A percentile compares a stretch with the other conserved stretches of the same genome.
Conservation (phyloP, 2,888 invertebrate species). For the Monopis laevigella region DNA sequence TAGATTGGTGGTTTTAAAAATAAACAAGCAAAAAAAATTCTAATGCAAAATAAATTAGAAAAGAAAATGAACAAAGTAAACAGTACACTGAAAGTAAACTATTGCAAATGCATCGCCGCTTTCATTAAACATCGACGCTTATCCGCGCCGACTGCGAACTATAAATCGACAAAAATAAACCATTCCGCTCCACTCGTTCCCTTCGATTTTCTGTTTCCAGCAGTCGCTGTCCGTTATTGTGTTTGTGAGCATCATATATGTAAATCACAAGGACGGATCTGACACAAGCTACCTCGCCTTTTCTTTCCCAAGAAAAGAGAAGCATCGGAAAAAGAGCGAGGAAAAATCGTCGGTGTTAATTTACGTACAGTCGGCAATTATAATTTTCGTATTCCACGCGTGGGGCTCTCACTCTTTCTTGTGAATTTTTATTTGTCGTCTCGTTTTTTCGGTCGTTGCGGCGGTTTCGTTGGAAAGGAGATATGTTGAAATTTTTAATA, state of each 20-base stretch:
- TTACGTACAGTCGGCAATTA: slow-evolving; percentile 66
- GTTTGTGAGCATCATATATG: slow-evolving; percentile 57
- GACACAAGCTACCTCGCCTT: slow-evolving; percentile 21
- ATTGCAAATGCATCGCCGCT: slow-evolving; percentile 8
- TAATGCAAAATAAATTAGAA: too few species aligned
- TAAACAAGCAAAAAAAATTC: too few species aligned
- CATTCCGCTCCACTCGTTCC: slow-evolving; percentile 42
- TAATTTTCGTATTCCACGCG: slow-evolving; percentile 56
- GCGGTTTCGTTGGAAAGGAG: slow-evolving; percentile 33
- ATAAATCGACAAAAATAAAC: slow-evolving; percentile 32
- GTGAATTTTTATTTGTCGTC: slow-evolving; percentile 49
- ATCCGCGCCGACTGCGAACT: slow-evolving; percentile 8
- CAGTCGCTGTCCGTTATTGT: slow-evolving; percentile 50
- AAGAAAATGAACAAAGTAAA: too few species aligned
- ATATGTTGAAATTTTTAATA: slow-evolving; percentile 66
- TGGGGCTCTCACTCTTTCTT: slow-evolving; percentile 49
- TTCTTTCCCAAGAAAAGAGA: slow-evolving; percentile 13
- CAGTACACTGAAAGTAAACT: slow-evolving; percentile 4
- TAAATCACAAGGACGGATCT: slow-evolving; percentile 43
- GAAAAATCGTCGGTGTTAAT: slow-evolving; percentile 60
- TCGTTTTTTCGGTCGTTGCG: slow-evolving; percentile 25
- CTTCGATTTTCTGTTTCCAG: slow-evolving; percentile 49
- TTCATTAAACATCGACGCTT: slow-evolving; percentile 6
- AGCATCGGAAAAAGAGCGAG: slow-evolving; percentile 13
- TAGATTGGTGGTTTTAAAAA: too few species aligned